phyloP scores from a whole-genome alignment of 2,113 vertebrate species.

The Solea senegalensis region DNA sequence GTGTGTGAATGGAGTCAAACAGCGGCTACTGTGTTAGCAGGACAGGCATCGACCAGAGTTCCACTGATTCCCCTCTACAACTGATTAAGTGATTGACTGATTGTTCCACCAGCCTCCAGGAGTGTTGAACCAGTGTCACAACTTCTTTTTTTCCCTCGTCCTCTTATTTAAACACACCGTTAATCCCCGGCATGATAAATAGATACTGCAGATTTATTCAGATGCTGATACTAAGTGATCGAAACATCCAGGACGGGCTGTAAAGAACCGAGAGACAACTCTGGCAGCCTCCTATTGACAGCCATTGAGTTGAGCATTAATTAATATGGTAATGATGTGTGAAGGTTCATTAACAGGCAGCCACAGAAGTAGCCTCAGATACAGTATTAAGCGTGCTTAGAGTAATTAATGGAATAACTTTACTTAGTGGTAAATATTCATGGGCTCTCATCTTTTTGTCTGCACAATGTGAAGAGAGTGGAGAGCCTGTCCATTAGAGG shows the following conservation, averaged over 20 bases:
- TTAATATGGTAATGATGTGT: slow-evolving; percentile 83
- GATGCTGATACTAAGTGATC: slow-evolving; percentile 60
- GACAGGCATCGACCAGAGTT: not conserved
- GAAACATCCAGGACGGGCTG: slow-evolving; percentile 54
- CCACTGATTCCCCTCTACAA: not conserved
- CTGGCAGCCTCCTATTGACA: slow-evolving; percentile 74
- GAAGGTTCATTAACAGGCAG: slow-evolving; percentile 77
- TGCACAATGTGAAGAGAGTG: slow-evolving; percentile 72
- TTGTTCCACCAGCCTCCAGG: slow-evolving; percentile 18
- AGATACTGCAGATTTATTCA: slow-evolving; percentile 40
- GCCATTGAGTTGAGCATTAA: slow-evolving; percentile 75
- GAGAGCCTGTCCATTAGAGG: slow-evolving; percentile 83
- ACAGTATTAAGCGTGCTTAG: slow-evolving; percentile 74
- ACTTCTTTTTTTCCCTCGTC: not conserved
- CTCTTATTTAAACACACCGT: slow-evolving; percentile 11
- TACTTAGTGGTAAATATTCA: slow-evolving; percentile 84
- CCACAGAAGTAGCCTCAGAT: slow-evolving; percentile 78
- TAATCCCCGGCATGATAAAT: slow-evolving; percentile 37
- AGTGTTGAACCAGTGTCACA: slow-evolving; percentile 19
- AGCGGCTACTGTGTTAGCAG: not conserved
- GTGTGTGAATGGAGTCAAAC: not conserved
- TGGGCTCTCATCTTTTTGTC: slow-evolving; percentile 75
- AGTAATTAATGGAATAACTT: slow-evolving; percentile 86
- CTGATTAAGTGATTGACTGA: not conserved
- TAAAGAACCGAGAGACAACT: slow-evolving; percentile 58